Conservation (phyloP, 2,113 vertebrate genomes). For the Antechinus flavipes region DNA sequence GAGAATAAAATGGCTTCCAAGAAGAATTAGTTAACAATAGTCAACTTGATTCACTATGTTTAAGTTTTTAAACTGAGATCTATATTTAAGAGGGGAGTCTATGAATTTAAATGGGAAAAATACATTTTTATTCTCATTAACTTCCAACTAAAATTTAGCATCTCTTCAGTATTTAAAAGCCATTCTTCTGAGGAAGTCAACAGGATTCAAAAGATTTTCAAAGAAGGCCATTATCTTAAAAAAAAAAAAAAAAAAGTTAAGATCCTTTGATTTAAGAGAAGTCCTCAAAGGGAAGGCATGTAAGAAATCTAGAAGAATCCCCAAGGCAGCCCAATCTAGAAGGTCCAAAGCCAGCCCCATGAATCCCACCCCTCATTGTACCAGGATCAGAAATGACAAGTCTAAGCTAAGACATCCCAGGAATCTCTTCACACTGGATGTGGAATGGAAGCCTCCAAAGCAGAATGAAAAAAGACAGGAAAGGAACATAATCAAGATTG, state of each 20-base stretch:
- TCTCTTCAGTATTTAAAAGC: too few species aligned
- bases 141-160: too few species aligned
- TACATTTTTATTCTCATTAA: too few species aligned
- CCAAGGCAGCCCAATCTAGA: neutral
- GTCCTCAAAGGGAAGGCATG: neutral
- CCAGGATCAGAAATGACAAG: neutral
- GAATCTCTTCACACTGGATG: neutral
- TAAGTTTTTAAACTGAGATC: too few species aligned
- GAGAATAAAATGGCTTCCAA: neutral
- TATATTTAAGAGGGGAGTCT: too few species aligned
- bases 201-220: neutral
- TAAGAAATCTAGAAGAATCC: neutral
- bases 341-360: neutral
- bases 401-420: neutral
- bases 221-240: too few species aligned
- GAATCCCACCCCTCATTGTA: neutral
- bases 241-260: neutral
- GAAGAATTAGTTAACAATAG: neutral
- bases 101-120: too few species aligned
- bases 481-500: neutral
- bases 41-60: too few species aligned
- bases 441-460: neutral
- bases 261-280: neutral
- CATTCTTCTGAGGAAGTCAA: too few species aligned
- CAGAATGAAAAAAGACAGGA: neutral